Percentiles rank a stretch among this genome's conserved stretches.
Conservation (phyloP, 2,113 vertebrate species). For the Myotis davidii region DNA sequence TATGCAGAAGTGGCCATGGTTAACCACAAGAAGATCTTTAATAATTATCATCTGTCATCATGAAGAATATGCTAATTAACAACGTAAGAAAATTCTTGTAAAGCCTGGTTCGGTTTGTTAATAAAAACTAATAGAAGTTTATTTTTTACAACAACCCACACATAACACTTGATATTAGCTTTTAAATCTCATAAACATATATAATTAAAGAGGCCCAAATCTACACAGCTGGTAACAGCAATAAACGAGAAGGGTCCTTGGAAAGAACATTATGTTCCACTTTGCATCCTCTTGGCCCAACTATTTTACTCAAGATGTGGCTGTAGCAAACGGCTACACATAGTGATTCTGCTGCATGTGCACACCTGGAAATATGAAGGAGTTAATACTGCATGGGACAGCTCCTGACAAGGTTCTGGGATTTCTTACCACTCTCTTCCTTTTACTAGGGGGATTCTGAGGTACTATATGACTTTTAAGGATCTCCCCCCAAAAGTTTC, state of each 20-base stretch:
- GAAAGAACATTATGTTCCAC: not conserved
- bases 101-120: not conserved
- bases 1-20: not conserved
- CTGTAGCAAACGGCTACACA: not conserved
- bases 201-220: slow-evolving; percentile 32
- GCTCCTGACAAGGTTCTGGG: not conserved
- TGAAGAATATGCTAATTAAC: slow-evolving; percentile 51
- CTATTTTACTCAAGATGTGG: not conserved
- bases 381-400: not conserved
- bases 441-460: not conserved
- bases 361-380: not conserved
- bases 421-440: fast-evolving
- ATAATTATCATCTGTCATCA: slow-evolving; percentile 41
- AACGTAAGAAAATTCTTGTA: slow-evolving; percentile 10
- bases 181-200: slow-evolving; percentile 29
- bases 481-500: not conserved
- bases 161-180: not conserved
- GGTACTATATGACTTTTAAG: fast-evolving
- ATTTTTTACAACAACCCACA: not conserved
- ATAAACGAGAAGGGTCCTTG: not conserved
- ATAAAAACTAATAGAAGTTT: slow-evolving; percentile 40
- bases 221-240: not conserved
- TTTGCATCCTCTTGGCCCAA: not conserved
- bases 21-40: slow-evolving; percentile 46
- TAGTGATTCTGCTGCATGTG: not conserved